Percentiles rank a stretch among this genome's conserved stretches.
Evolutionary conservation across 2,113 vertebrate genomes (phyloP).

Genomic region (Galbula dea): DNA sequence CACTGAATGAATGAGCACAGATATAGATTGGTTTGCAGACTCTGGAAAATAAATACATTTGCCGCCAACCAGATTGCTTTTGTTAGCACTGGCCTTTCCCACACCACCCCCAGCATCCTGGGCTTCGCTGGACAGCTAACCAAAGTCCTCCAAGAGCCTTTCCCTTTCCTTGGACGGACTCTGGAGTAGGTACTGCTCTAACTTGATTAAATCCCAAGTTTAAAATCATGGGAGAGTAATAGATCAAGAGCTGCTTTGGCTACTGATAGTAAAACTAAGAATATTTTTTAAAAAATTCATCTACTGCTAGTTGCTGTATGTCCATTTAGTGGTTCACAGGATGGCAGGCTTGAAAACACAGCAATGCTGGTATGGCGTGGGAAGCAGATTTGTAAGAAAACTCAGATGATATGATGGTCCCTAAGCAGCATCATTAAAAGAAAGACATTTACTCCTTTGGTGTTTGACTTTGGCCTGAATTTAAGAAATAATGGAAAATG

Average conservation of each 20-base stretch:
- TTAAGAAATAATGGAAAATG: not conserved
- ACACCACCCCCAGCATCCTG: not conserved
- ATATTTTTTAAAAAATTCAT: not conserved
- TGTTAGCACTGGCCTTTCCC: not conserved
- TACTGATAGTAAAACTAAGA: not conserved
- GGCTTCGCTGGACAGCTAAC: not conserved
- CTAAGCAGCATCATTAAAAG: not conserved
- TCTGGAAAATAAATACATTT: slow-evolving; percentile 59
- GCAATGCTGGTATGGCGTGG: slow-evolving; percentile 26
- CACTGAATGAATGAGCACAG: slow-evolving; percentile 65
- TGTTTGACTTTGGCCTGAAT: not conserved
- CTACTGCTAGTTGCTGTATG: not conserved
- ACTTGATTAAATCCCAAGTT: not conserved
- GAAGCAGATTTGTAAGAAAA: slow-evolving; percentile 29
- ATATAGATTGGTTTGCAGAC: slow-evolving; percentile 59
- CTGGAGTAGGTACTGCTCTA: not conserved
- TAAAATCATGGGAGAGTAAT: not conserved
- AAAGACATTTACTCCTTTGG: not conserved
- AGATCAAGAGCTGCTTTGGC: not conserved
- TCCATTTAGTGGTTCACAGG: not conserved
- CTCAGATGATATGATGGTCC: not conserved
- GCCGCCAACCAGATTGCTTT: slow-evolving; percentile 48
- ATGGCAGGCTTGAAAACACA: not conserved
- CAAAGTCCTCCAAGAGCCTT: not conserved
- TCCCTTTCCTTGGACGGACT: not conserved